These are phyloP conservation scores for Rousettus leschenaultii DNA, from an alignment of 2,113 vertebrate species.

Conservation along the genomic window DNA sequence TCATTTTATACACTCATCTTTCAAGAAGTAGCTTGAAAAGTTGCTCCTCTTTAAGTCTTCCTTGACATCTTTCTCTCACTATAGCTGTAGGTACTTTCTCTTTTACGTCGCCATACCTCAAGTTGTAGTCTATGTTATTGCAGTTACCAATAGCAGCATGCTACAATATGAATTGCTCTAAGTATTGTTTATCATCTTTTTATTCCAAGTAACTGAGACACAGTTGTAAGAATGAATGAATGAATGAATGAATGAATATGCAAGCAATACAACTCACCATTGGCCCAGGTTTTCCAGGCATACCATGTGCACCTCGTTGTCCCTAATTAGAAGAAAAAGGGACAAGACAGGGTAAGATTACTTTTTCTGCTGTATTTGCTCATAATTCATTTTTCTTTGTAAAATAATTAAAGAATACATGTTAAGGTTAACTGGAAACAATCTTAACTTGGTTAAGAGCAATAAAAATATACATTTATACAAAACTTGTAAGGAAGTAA, in stretches of 20 bases:
- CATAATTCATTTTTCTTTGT: background rate
- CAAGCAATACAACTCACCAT: conserved; percentile 74
- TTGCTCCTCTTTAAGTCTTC: background rate
- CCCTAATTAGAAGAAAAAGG: conserved; percentile 82
- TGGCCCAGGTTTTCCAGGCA: conserved; percentile 92
- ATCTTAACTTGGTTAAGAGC: background rate
- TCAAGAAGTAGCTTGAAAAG: background rate
- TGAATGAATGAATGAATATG: background rate
- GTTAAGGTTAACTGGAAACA: background rate
- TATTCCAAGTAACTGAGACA: background rate
- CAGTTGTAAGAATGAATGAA: background rate
- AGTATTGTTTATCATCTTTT: background rate
- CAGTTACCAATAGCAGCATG: background rate
- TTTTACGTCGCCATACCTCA: background rate
- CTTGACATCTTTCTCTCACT: background rate
- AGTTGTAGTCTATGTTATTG: background rate
- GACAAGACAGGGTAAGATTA: background rate
- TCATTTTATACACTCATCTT: background rate
- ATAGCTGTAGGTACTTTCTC: background rate
- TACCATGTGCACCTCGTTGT: conserved; percentile 90
- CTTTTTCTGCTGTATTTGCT: background rate
- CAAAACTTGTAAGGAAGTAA: background rate
- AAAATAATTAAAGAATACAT: conserved; percentile 33
- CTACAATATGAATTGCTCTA: background rate
- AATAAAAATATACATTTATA: background rate